phyloP scores from a whole-genome alignment of 2,888 invertebrate genomes.

The Abscondita cerata region DNA sequence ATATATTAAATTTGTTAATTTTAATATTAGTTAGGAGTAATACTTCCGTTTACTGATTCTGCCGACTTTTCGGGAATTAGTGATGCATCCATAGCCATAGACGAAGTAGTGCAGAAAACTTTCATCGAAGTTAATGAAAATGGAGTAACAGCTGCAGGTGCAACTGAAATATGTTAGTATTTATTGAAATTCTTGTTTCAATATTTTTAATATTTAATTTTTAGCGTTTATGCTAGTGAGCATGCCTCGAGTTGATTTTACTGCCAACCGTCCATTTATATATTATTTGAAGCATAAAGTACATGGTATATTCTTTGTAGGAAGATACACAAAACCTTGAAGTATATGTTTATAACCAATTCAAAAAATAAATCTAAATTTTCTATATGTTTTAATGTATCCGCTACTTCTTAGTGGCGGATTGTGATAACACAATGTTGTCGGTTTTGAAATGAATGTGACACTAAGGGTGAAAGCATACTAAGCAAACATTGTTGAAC shows the following conservation, averaged over 20 bases:
- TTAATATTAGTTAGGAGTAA: constrained; percentile 34
- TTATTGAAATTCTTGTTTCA: too few relatives aligned
- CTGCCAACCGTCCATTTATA: constrained; percentile 18
- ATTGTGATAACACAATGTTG: too few relatives aligned
- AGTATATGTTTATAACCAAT: too few relatives aligned
- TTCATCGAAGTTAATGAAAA: constrained; percentile 54
- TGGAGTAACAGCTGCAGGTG: constrained; percentile 56
- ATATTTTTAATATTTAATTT: too few relatives aligned
- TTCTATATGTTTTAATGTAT: too few relatives aligned
- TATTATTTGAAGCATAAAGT: constrained; percentile 9
- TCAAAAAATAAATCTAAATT: too few relatives aligned
- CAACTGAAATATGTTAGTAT: constrained; percentile 27
- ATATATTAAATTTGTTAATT: neutral
- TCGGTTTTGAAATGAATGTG: too few relatives aligned
- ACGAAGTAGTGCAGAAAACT: constrained; percentile 52
- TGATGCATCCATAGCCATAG: constrained; percentile 36
- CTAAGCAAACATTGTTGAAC: too few relatives aligned
- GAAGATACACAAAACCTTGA: constrained; percentile 2
- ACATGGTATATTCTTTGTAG: constrained; percentile 8
- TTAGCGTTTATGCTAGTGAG: neutral
- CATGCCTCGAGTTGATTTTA: constrained; percentile 2
- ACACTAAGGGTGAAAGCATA: too few relatives aligned
- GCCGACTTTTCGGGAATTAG: constrained; percentile 49
- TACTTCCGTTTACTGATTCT: constrained; percentile 24
- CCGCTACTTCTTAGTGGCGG: too few relatives aligned